Evolutionary conservation across 2,797 vertebrate genomes (phyloP).

Genomic region (Antrozous pallidus): DNA sequence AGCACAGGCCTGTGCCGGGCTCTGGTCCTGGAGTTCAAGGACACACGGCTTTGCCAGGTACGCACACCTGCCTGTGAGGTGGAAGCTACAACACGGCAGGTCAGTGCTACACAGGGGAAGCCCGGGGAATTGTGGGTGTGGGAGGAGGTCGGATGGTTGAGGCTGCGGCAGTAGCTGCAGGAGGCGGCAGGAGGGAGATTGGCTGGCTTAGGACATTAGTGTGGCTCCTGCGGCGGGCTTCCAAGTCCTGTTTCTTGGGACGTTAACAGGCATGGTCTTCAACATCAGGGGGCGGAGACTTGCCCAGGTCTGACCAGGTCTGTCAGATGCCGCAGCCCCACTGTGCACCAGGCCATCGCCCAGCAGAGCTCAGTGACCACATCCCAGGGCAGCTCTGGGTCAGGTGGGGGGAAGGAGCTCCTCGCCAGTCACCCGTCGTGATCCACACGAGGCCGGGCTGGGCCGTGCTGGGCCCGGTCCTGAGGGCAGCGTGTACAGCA

Average conservation of each 20-base stretch:
- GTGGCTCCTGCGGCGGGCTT: background rate
- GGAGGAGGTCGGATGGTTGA: background rate
- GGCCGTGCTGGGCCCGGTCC: background rate
- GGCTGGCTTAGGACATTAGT: background rate
- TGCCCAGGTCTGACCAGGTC: background rate
- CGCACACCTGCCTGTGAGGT: too few relatives aligned
- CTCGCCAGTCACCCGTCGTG: rapidly evolving
- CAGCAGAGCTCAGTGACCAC: background rate
- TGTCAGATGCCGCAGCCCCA: background rate
- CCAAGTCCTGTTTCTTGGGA: background rate
- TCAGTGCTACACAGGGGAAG: background rate
- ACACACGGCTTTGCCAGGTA: background rate
- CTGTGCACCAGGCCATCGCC: background rate
- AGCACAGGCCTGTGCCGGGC: background rate
- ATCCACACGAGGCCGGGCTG: background rate
- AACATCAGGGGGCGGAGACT: background rate
- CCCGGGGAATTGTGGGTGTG: rapidly evolving
- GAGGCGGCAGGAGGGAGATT: background rate
- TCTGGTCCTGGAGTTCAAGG: background rate
- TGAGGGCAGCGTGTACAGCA: background rate
- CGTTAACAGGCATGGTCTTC: background rate
- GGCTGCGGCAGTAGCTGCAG: background rate
- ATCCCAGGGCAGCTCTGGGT: background rate
- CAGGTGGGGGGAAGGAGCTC: background rate
- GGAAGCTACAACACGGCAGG: background rate